phyloP scores from a whole-genome alignment of 2,113 vertebrate species.

The Oreochromis spilurus region DNA sequence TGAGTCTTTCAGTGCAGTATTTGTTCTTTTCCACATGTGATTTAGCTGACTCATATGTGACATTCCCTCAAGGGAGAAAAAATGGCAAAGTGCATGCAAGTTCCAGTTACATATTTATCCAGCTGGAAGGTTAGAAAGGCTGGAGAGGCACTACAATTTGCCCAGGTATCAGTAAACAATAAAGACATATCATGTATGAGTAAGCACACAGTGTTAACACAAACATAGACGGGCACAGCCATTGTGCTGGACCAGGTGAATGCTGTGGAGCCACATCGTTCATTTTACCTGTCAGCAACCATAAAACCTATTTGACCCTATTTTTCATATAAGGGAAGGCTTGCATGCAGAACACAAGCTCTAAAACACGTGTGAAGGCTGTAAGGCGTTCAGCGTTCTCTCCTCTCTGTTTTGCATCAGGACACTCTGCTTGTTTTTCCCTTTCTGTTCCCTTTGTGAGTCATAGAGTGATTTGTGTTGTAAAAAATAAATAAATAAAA shows the following conservation, averaged over 20 bases:
- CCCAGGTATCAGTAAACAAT: slow-evolving; percentile 43
- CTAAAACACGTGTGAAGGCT: background rate
- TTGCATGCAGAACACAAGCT: background rate
- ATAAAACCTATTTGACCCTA: background rate
- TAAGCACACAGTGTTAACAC: slow-evolving; percentile 22
- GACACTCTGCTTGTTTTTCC: background rate
- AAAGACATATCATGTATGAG: slow-evolving; percentile 9
- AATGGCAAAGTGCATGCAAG: slow-evolving; percentile 2
- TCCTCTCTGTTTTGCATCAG: background rate
- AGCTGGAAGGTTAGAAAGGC: slow-evolving; percentile 53
- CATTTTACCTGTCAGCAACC: background rate
- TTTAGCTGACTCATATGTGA: background rate
- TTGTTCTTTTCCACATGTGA: background rate
- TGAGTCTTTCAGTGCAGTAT: background rate
- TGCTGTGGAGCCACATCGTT: background rate
- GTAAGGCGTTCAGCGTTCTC: background rate
- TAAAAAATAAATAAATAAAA: background rate
- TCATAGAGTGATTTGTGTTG: fast-evolving
- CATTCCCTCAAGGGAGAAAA: background rate
- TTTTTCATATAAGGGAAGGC: background rate
- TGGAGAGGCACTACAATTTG: slow-evolving; percentile 16
- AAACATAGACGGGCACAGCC: slow-evolving; percentile 15
- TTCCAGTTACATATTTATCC: slow-evolving; percentile 61
- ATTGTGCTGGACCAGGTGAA: slow-evolving; percentile 18
- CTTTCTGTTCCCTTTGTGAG: background rate